Conservation (phyloP, 35 echinoderm and acorn worm genomes). For the Amphiura filiformis region DNA sequence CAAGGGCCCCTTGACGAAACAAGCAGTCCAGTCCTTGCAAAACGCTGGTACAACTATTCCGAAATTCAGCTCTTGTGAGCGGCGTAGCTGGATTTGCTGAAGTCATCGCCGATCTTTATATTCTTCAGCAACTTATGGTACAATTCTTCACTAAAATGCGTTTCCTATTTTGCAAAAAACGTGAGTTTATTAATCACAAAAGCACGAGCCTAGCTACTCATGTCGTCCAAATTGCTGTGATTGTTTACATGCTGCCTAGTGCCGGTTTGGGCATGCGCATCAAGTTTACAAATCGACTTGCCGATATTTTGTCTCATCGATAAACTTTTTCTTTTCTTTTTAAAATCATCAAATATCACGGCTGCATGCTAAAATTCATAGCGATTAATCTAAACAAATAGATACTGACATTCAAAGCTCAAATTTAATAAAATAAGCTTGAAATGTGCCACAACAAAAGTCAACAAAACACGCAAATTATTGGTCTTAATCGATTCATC, state of each 20-base stretch:
- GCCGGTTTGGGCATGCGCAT: neutral
- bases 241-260: neutral
- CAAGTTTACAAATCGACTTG: no score
- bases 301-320: no score
- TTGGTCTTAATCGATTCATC: neutral
- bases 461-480: neutral
- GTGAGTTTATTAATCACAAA: neutral
- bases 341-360: neutral
- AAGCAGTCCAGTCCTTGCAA: constrained; percentile 78
- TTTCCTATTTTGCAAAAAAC: neutral
- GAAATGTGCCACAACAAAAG: no score
- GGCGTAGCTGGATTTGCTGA: constrained; percentile 97
- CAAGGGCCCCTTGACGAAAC: constrained; percentile 60
- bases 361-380: no score
- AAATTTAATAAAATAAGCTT: no score
- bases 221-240: no score
- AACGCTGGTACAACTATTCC: constrained; percentile 91
- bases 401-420: no score
- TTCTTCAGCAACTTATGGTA: neutral
- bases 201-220: no score
- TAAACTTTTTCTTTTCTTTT: neutral
- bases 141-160: neutral
- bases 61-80: constrained; percentile 75
- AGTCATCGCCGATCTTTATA: constrained; percentile 23
- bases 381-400: no score